These are phyloP conservation scores for Ceuthmochares aereus DNA, from an alignment of 2,113 vertebrate genomes.

Conservation along the genomic window DNA sequence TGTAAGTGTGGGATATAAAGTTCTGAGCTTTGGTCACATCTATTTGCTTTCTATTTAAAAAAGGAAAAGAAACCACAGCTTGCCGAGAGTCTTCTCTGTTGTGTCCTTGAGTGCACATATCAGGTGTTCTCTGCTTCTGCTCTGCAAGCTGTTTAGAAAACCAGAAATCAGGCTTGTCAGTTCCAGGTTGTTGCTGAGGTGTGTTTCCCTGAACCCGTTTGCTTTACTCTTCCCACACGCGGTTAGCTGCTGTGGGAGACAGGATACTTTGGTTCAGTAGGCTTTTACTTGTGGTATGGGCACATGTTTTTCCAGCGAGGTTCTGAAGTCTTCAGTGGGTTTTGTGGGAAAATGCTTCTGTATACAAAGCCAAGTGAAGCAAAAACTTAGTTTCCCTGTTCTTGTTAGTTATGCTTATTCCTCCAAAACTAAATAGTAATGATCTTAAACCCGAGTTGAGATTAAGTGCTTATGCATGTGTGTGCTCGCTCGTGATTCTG, in stretches of 20 bases:
- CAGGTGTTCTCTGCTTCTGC: not conserved
- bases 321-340: not conserved
- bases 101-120: not conserved
- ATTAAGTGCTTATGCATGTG: not conserved
- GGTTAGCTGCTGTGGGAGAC: not conserved
- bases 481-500: constrained; percentile 49
- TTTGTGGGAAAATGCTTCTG: not conserved
- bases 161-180: not conserved
- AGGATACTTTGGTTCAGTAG: not conserved
- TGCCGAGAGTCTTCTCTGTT: not conserved
- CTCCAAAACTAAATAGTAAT: not conserved
- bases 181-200: not conserved
- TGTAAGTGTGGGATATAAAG: not conserved
- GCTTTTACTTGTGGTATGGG: not conserved
- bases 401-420: not conserved
- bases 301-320: not conserved
- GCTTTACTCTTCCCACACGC: not conserved
- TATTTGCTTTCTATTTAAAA: not conserved
- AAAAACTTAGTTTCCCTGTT: not conserved
- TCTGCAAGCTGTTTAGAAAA: not conserved
- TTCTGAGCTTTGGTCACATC: not conserved
- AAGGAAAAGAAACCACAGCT: not conserved
- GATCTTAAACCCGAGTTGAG: not conserved
- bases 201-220: not conserved
- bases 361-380: not conserved